A percentile compares a stretch with the other conserved stretches of the same genome.
These are phyloP conservation scores for Larimichthys polyactis DNA, from an alignment of 2,113 vertebrate genomes.

Conservation along the genomic window DNA sequence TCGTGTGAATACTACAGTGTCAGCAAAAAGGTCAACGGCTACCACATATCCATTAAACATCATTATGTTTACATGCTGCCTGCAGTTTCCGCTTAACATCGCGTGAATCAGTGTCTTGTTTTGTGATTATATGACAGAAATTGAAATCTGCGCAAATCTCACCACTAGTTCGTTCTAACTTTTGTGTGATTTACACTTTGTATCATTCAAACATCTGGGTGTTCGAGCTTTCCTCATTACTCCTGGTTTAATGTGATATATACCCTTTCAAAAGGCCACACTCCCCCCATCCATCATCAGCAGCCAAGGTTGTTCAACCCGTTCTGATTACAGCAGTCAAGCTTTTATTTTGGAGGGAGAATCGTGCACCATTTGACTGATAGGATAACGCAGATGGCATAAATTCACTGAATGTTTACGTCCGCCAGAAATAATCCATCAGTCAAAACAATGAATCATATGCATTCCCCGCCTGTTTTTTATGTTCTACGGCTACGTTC, in stretches of 20 bases:
- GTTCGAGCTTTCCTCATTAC: slow-evolving; percentile 80
- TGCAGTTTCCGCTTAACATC: slow-evolving; percentile 26
- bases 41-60: slow-evolving; percentile 66
- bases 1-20: slow-evolving; percentile 72
- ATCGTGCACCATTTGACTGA: slow-evolving; percentile 61
- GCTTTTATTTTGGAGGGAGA: slow-evolving; percentile 62
- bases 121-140: slow-evolving; percentile 16
- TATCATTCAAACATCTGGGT: slow-evolving; percentile 84
- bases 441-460: slow-evolving; percentile 4
- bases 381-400: slow-evolving; percentile 24
- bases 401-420: slow-evolving; percentile 44
- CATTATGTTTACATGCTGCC: slow-evolving; percentile 51
- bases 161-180: slow-evolving; percentile 15
- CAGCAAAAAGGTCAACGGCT: slow-evolving; percentile 72
- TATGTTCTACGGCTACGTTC: not conserved
- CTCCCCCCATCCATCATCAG: slow-evolving; percentile 81
- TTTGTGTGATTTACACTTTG: slow-evolving; percentile 56
- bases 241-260: slow-evolving; percentile 86
- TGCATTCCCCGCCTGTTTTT: slow-evolving; percentile 14
- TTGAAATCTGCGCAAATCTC: slow-evolving; percentile 12
- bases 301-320: slow-evolving; percentile 76
- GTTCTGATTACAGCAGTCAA: slow-evolving; percentile 78
- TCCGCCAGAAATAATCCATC: slow-evolving; percentile 25
- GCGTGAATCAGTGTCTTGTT: slow-evolving; percentile 14
- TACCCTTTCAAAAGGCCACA: slow-evolving; percentile 85